Evolutionary conservation across 2,888 invertebrate species (phyloP).

Genomic region (Ectobius pallidus): DNA sequence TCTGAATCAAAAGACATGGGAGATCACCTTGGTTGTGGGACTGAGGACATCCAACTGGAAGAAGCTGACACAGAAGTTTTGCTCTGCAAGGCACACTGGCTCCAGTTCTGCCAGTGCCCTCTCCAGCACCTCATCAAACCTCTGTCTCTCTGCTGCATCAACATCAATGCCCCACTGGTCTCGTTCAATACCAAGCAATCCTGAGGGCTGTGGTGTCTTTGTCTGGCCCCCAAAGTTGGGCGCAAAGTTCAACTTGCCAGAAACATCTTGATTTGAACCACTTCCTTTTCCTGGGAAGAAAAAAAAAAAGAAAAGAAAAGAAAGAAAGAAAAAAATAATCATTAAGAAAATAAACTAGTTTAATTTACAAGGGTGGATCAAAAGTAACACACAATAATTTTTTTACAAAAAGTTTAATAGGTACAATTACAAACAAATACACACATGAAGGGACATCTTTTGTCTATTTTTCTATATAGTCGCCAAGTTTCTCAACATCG

Average conservation of each 20-base stretch:
- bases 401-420: too few species aligned
- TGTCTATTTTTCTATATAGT: too few species aligned
- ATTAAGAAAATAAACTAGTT: not conserved
- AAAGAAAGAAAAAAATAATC: not conserved
- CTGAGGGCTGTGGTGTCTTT: slow-evolving; percentile 35
- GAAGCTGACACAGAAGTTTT: slow-evolving; percentile 92
- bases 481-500: too few species aligned
- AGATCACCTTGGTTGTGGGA: slow-evolving; percentile 58
- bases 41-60: slow-evolving; percentile 78
- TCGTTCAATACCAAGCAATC: slow-evolving; percentile 63
- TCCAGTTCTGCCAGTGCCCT: slow-evolving; percentile 88
- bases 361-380: not conserved
- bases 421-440: too few species aligned
- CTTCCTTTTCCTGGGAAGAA: slow-evolving; percentile 52
- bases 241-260: slow-evolving; percentile 53
- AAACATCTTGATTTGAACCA: slow-evolving; percentile 54
- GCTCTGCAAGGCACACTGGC: slow-evolving; percentile 90
- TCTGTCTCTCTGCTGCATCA: slow-evolving; percentile 62
- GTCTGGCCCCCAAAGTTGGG: slow-evolving; percentile 46
- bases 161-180: slow-evolving; percentile 69
- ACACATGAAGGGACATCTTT: too few species aligned
- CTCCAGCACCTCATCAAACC: slow-evolving; percentile 72
- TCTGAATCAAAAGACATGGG: too few species aligned
- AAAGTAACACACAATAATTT: too few species aligned
- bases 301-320: slow-evolving; percentile 9